Percentiles rank a stretch among this genome's conserved stretches.
Evolutionary conservation across 2,797 vertebrate genomes (phyloP).

Genomic region (Sebastes vulpes): DNA sequence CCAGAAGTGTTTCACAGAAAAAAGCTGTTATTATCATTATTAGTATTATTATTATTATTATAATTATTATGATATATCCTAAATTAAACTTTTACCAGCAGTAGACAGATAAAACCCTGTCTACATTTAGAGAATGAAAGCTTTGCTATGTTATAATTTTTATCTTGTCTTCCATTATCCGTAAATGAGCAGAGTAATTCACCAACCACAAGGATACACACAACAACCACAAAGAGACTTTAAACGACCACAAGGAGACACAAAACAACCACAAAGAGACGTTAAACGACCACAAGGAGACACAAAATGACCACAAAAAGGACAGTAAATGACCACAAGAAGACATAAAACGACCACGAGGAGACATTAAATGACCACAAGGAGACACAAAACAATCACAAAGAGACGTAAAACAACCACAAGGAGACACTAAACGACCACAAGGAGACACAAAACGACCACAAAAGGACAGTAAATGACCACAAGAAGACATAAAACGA

Average conservation of each 20-base stretch:
- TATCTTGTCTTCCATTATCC: neutral
- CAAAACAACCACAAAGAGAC: no score
- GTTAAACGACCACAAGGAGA: no score
- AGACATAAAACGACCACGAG: neutral
- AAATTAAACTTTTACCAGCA: neutral
- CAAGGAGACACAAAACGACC: accelerated
- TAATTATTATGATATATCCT: neutral
- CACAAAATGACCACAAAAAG: neutral
- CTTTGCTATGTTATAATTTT: neutral
- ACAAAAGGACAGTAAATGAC: no score
- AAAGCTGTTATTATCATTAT: neutral
- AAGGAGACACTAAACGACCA: neutral
- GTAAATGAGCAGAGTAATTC: neutral
- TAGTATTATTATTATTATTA: neutral
- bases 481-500: no score
- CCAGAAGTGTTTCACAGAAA: constrained; percentile 6
- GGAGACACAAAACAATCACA: neutral
- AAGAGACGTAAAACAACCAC: neutral
- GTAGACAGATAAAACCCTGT: neutral
- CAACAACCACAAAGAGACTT: no score
- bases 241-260: neutral
- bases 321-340: no score
- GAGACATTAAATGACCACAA: neutral
- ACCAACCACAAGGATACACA: neutral
- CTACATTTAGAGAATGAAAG: neutral